Evolutionary conservation across 1,140 invertebrate species (phyloP).

Genomic region (Papilio aristodemus): DNA sequence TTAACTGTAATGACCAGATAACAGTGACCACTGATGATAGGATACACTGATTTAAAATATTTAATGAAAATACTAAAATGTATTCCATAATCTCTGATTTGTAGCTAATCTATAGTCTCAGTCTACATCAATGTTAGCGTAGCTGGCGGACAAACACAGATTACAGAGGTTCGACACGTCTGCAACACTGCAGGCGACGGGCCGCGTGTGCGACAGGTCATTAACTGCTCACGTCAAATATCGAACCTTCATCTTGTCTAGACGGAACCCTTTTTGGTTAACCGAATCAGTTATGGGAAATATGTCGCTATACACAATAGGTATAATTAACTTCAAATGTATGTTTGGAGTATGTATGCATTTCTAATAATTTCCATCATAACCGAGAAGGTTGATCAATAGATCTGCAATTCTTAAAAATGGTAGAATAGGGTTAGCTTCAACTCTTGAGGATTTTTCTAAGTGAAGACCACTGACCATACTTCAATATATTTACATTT

Average conservation of each 20-base stretch:
- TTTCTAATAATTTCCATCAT: too few species aligned
- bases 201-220: conserved; percentile 18
- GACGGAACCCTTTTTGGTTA: conserved; percentile 19
- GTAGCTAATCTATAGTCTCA: background rate
- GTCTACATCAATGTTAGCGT: conserved; percentile 13
- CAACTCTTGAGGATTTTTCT: too few species aligned
- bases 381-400: too few species aligned
- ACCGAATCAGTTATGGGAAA: background rate
- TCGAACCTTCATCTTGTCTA: conserved; percentile 26
- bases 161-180: conserved; percentile 19
- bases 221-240: conserved; percentile 27
- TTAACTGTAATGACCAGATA: too few species aligned
- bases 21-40: too few species aligned
- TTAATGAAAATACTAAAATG: background rate
- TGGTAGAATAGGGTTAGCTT: too few species aligned
- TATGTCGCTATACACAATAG: background rate
- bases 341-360: too few species aligned
- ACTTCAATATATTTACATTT: too few species aligned
- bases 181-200: conserved; percentile 19
- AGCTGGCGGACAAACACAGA: conserved; percentile 6
- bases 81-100: background rate
- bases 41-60: too few species aligned
- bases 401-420: too few species aligned
- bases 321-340: background rate
- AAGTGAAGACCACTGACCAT: too few species aligned